These are phyloP conservation scores for Drosophila kikkawai DNA, from an alignment of 1,140 invertebrate species.

Conservation along the genomic window DNA sequence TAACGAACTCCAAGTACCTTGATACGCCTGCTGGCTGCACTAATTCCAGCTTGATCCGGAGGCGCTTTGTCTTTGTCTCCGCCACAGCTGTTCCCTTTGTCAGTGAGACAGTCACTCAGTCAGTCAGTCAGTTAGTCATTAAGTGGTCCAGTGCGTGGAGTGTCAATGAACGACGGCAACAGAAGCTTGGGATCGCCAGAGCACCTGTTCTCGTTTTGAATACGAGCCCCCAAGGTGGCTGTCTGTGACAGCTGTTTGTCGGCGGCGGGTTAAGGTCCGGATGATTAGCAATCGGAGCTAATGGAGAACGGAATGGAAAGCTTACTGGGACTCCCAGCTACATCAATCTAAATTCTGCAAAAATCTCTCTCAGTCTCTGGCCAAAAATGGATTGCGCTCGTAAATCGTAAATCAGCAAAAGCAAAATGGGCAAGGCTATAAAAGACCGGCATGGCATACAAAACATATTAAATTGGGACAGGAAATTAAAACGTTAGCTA, in stretches of 20 bases:
- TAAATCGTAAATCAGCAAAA: conserved; percentile 39
- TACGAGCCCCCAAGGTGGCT: conserved; percentile 25
- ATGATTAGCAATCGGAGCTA: conserved; percentile 35
- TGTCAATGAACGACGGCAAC: conserved; percentile 60
- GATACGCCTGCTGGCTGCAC: conserved; percentile 72
- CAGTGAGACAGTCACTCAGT: conserved; percentile 4
- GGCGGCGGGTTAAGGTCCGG: conserved; percentile 28
- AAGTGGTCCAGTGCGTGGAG: conserved; percentile 47
- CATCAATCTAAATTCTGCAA: conserved; percentile 9
- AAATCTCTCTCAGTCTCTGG: not conserved
- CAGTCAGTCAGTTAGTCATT: conserved; percentile 13
- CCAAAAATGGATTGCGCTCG: conserved; percentile 31
- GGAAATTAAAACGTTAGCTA: conserved; percentile 67
- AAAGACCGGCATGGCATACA: conserved; percentile 24
- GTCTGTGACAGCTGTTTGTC: conserved; percentile 33
- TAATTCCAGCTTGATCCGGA: conserved; percentile 66
- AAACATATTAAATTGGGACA: conserved; percentile 56
- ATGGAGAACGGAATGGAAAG: conserved; percentile 6
- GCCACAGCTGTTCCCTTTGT: conserved; percentile 53
- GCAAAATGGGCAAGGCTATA: conserved; percentile 32
- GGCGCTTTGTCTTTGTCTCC: conserved; percentile 53
- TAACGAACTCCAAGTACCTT: conserved; percentile 32
- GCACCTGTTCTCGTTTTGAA: conserved; percentile 51
- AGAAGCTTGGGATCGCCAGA: conserved; percentile 10
- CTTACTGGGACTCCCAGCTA: not conserved